A percentile compares a stretch with the other conserved stretches of the same genome.
Conservation (phyloP, 2,113 vertebrate species). For the Gopherus evgoodei region DNA sequence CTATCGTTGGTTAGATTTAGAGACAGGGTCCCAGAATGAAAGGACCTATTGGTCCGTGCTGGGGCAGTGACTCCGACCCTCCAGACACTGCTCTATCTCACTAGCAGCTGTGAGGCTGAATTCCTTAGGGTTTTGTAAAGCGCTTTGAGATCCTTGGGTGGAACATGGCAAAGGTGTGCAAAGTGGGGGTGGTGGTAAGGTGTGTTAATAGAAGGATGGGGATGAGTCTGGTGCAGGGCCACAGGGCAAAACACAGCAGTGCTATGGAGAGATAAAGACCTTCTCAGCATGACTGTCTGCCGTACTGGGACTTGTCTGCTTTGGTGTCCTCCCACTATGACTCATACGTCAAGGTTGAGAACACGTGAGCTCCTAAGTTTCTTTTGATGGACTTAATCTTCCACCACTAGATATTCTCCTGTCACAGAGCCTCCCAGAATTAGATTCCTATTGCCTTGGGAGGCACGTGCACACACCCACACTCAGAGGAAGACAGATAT, state of each 20-base stretch:
- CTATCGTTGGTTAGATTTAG: fast-evolving
- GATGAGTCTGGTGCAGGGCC: conserved; percentile 35
- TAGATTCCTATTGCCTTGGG: background rate
- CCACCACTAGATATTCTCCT: background rate
- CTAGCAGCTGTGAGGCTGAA: background rate
- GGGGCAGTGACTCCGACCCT: background rate
- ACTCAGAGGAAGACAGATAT: background rate
- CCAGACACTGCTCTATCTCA: fast-evolving
- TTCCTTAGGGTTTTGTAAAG: background rate
- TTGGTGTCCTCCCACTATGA: background rate
- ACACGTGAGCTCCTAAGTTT: background rate
- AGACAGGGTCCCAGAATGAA: background rate
- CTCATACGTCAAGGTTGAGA: background rate
- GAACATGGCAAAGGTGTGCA: background rate
- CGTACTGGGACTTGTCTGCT: background rate
- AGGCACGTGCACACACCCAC: too few species aligned
- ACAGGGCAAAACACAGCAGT: conserved; percentile 46
- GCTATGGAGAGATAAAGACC: conserved; percentile 33
- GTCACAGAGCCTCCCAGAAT: background rate
- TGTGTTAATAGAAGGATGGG: conserved; percentile 63
- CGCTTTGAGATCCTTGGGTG: background rate
- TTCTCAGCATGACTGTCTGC: background rate
- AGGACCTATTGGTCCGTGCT: background rate
- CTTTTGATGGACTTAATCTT: background rate
- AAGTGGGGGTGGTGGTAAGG: conserved; percentile 51